A percentile compares a stretch with the other conserved stretches of the same genome.
These are phyloP conservation scores for Maniola hyperantus DNA, from an alignment of 2,888 invertebrate species.

Conservation along the genomic window DNA sequence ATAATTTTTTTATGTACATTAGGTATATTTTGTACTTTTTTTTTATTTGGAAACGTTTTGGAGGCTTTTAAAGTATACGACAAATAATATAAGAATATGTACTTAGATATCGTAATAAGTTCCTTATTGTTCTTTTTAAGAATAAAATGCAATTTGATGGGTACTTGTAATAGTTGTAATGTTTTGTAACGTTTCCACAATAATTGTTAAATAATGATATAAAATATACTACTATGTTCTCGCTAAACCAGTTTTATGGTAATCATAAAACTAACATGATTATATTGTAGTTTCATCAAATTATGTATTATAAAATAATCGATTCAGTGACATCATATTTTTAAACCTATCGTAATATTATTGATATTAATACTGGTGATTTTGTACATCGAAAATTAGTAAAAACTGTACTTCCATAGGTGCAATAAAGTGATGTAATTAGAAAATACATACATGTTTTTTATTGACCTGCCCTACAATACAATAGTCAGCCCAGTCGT, in stretches of 20 bases:
- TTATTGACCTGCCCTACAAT: not conserved
- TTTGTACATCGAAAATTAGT: slow-evolving; percentile 66
- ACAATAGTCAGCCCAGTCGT: too few species aligned
- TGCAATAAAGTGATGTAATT: slow-evolving; percentile 75
- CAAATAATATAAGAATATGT: slow-evolving; percentile 76
- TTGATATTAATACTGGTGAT: slow-evolving; percentile 47
- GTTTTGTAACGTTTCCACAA: slow-evolving; percentile 20
- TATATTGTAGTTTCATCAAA: not conserved
- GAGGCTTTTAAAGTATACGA: slow-evolving; percentile 83
- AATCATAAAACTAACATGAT: slow-evolving; percentile 24
- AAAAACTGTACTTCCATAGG: slow-evolving; percentile 80
- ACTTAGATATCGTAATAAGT: slow-evolving; percentile 79
- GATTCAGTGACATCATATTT: slow-evolving; percentile 27
- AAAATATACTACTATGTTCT: slow-evolving; percentile 24
- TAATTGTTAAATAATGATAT: slow-evolving; percentile 4
- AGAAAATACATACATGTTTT: slow-evolving; percentile 26
- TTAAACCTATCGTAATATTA: slow-evolving; percentile 35
- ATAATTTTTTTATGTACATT: slow-evolving; percentile 57
- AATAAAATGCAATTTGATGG: slow-evolving; percentile 34
- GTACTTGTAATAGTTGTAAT: slow-evolving; percentile 23
- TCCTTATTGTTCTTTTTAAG: slow-evolving; percentile 60
- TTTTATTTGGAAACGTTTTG: slow-evolving; percentile 70
- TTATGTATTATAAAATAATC: slow-evolving; percentile 19
- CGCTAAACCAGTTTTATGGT: slow-evolving; percentile 31
- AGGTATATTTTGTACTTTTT: slow-evolving; percentile 60